phyloP scores from a whole-genome alignment of 2,113 vertebrate genomes.

The Notiomystis cincta region DNA sequence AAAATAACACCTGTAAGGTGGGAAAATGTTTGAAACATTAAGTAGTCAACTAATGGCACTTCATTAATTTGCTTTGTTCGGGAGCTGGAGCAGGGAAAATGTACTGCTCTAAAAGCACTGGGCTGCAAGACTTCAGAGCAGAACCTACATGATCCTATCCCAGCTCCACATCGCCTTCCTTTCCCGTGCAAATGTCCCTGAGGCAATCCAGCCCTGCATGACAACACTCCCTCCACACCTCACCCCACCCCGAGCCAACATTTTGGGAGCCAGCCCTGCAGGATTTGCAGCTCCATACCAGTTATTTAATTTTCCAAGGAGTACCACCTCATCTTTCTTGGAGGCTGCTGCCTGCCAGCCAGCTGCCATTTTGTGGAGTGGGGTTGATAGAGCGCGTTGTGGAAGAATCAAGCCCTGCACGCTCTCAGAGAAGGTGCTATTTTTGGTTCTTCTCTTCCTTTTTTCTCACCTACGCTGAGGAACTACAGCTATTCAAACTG shows the following conservation, averaged over 20 bases:
- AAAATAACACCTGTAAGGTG: background rate
- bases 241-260: background rate
- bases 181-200: background rate
- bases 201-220: background rate
- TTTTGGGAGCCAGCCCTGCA: background rate
- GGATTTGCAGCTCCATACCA: background rate
- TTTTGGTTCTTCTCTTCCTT: conserved; percentile 17
- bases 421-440: background rate
- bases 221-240: background rate
- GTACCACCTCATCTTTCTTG: background rate
- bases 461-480: background rate
- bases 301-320: conserved; percentile 30
- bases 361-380: conserved; percentile 5
- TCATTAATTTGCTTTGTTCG: background rate
- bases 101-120: background rate
- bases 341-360: background rate
- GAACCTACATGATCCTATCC: background rate
- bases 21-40: background rate
- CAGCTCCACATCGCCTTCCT: background rate
- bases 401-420: background rate
- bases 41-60: background rate
- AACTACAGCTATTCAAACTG: background rate
- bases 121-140: background rate
- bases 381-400: background rate
- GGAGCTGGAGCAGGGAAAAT: background rate